Evolutionary conservation across 2,797 vertebrate species (phyloP), one percentile per base, ranked within the genome.

Genomic region (Peromyscus melanophrys): DNA sequence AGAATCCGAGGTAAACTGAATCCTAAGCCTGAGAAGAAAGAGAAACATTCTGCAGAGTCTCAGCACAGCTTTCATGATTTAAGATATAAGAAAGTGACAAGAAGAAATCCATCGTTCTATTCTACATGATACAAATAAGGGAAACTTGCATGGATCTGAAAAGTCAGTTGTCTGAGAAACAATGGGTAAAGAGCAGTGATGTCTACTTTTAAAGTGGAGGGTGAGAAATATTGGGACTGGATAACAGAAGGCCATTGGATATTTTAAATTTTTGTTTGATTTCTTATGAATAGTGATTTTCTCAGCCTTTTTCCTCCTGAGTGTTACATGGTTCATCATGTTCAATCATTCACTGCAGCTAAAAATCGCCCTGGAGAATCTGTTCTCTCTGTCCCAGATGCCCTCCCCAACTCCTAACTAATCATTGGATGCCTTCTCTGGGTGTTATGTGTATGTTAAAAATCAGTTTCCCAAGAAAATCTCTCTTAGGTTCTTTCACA

Each of bases 111-210:
- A 49, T 31, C 13, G 0, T 0, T 55, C 29, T 80, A 40, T 52
- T 78, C 16, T 59, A 61, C 4, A 2, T 23, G 14, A 12, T 43
- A 73, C 7, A 71, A 83, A 46, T 85, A 29, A 93, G 46, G 43
- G 81, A 83, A 80, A 92, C 14, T 9, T 7, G 19, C 19, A 5
- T 6, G 8, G 87, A 46, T 75, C 16, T 69, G 37, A 92, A 83
- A 40, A 92, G 57, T 13, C 40, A 61, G 61, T 86, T 27, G 16
- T 80, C 14, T 34, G 14, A 93, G 78, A 94, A 81, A 31, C n/a
- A 84, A 75, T 27, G 5, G 76, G 46, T 80, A 46, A 90, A 52
- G 34, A 96, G 11, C 37, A 63, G 27, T 25, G 23, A 29, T 7
- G 69, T 77, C 5, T 2, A 93, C 37, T 83, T 83, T 63, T 61